Conservation (phyloP, 2,888 invertebrate genomes). For the Drosophila histrio region DNA sequence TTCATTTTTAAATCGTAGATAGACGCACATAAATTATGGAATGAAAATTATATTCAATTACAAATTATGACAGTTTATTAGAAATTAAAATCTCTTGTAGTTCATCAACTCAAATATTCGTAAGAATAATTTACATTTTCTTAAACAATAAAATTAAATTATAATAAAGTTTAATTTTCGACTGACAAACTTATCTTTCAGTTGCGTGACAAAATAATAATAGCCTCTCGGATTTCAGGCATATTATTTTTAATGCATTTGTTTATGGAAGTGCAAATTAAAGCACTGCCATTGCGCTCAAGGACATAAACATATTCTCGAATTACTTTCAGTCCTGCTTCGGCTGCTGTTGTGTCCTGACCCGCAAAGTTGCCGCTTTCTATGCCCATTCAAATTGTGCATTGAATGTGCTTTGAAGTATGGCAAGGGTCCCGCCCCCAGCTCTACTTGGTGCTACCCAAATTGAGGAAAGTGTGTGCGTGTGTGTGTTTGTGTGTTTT, state of each 20-base stretch:
- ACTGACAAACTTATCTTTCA: neutral
- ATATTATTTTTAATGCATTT: constrained; percentile 42
- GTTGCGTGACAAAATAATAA: neutral
- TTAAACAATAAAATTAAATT: neutral
- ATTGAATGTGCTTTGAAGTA: constrained; percentile 53
- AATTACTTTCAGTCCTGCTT: constrained; percentile 14
- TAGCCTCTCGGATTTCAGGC: neutral
- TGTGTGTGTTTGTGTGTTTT: neutral
- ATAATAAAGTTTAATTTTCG: neutral
- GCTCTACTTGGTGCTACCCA: constrained; percentile 15
- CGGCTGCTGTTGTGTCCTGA: neutral
- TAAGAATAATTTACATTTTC: neutral
- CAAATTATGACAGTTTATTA: too few species aligned
- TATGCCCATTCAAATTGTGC: constrained; percentile 58
- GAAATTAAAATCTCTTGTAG: neutral
- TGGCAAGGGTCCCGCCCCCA: neutral
- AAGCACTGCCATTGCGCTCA: constrained; percentile 17
- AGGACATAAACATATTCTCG: constrained; percentile 11
- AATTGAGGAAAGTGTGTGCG: constrained; percentile 15
- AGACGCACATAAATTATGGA: too few species aligned
- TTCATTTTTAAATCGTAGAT: too few species aligned
- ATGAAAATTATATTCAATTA: too few species aligned
- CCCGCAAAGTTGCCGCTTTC: constrained; percentile 26
- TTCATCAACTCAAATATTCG: neutral
- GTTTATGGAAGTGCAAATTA: constrained; percentile 42